Evolutionary conservation across 2,113 vertebrate species (phyloP).

Genomic region (Hipposideros armiger): DNA sequence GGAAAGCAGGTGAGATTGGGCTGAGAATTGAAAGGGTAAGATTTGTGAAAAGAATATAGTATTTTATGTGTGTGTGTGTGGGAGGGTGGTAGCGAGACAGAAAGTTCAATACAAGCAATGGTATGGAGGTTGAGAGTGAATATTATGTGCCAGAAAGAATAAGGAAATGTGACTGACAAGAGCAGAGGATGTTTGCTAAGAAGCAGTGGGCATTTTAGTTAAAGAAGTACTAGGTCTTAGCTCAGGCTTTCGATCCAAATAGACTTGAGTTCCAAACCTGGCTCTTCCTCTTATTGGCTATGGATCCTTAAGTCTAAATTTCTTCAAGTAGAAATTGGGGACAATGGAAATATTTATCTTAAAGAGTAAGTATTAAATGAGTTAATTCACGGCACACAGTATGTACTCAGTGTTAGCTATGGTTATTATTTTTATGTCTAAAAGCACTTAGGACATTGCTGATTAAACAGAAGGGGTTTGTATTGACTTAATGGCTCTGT

Average conservation of each 20-base stretch:
- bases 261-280: background rate
- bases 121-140: background rate
- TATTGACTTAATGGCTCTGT: background rate
- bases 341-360: background rate
- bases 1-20: background rate
- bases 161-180: background rate
- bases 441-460: background rate
- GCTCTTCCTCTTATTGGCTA: background rate
- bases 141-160: background rate
- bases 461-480: background rate
- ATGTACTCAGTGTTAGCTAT: background rate
- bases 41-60: background rate
- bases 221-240: background rate
- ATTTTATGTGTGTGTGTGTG: background rate
- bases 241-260: background rate
- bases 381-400: background rate
- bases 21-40: background rate
- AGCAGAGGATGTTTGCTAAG: background rate
- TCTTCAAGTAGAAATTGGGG: background rate
- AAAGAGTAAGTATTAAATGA: background rate
- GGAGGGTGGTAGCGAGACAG: background rate
- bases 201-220: background rate
- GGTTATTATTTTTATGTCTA: background rate
- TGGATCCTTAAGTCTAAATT: background rate
- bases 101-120: background rate